phyloP scores from a whole-genome alignment of 2,888 invertebrate genomes.

The Watsonalla binaria region DNA sequence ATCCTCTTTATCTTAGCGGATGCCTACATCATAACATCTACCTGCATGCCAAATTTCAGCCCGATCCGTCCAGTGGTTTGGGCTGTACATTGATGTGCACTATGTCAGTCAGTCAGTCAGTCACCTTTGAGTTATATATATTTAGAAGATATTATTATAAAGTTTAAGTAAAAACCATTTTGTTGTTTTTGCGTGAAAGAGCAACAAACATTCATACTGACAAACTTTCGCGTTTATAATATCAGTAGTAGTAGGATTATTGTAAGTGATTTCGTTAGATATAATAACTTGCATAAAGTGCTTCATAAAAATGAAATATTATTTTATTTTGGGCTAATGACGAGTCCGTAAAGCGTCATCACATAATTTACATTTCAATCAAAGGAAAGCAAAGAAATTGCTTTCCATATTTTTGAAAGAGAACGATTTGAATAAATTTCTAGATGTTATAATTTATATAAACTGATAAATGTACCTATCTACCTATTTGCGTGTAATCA shows the following conservation, averaged over 20 bases:
- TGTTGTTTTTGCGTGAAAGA: too few species aligned
- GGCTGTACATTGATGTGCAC: too few species aligned
- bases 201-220: too few species aligned
- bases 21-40: too few species aligned
- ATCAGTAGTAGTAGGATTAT: neutral
- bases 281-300: constrained; percentile 15
- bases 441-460: neutral
- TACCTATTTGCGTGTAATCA: too few species aligned
- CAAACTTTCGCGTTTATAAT: neutral
- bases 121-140: too few species aligned
- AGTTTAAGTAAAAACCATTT: too few species aligned
- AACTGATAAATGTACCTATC: neutral
- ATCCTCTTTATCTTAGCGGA: too few species aligned
- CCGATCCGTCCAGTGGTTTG: too few species aligned
- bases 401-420: constrained; percentile 26
- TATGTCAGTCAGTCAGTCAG: too few species aligned
- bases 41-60: too few species aligned
- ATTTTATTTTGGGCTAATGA: constrained; percentile 28
- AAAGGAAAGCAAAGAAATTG: constrained; percentile 27
- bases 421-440: constrained; percentile 4
- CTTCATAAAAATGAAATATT: constrained; percentile 42
- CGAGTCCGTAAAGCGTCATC: constrained; percentile 27
- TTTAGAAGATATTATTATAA: too few species aligned
- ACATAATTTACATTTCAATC: constrained; percentile 51
- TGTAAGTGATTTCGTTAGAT: neutral